A percentile compares a stretch with the other conserved stretches of the same genome.
These are phyloP conservation scores for Microctonus brassicae DNA, from an alignment of 2,888 invertebrate species.

Conservation along the genomic window DNA sequence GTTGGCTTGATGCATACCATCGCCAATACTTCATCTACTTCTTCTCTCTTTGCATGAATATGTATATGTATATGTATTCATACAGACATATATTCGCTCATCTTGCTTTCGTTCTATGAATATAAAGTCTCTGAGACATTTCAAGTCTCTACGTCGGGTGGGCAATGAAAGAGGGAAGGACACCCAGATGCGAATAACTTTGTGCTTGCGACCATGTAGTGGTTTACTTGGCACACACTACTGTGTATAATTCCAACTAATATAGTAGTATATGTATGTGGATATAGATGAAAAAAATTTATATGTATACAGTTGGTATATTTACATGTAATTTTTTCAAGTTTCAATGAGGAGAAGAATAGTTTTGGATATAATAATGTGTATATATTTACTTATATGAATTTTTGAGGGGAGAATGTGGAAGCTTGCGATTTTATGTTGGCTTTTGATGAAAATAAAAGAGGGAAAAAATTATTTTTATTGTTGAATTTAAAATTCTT, in stretches of 20 bases:
- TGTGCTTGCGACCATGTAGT: constrained; percentile 11
- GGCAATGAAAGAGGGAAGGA: constrained; percentile 29
- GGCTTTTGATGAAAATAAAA: too few relatives aligned
- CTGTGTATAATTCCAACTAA: background rate
- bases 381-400: too few relatives aligned
- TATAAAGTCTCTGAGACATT: constrained; percentile 43
- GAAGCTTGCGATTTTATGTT: too few relatives aligned
- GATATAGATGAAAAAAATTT: background rate
- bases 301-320: background rate
- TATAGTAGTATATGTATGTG: background rate
- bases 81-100: constrained; percentile 20
- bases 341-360: too few relatives aligned
- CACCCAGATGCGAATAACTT: constrained; percentile 41
- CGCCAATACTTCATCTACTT: background rate
- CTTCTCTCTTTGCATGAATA: background rate
- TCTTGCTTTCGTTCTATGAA: constrained; percentile 49
- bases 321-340: too few relatives aligned
- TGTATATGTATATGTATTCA: background rate
- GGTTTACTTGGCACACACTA: constrained; percentile 33
- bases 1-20: background rate
- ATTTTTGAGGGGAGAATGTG: too few relatives aligned
- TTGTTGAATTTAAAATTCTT: too few relatives aligned
- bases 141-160: constrained; percentile 23
- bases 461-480: too few relatives aligned
- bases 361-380: too few relatives aligned